phyloP scores from a whole-genome alignment of 2,113 vertebrate species.

The Cepphus grylle region DNA sequence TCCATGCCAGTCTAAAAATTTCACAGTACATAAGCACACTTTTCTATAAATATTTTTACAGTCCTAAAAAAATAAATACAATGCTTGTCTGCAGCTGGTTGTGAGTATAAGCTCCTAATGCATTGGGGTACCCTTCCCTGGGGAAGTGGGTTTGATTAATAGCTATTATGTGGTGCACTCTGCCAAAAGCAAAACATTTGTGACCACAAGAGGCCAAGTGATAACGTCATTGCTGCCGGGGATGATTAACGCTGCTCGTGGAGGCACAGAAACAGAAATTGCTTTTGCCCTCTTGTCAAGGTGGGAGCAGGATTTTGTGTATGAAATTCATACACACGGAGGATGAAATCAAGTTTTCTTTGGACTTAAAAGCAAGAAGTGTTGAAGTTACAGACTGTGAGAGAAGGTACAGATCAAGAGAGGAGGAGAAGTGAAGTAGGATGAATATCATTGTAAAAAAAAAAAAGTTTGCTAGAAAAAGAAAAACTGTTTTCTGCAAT shows the following conservation, averaged over 20 bases:
- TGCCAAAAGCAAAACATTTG: constrained; percentile 53
- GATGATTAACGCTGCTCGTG: constrained; percentile 36
- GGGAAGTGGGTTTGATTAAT: constrained; percentile 44
- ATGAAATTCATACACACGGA: neutral
- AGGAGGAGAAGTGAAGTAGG: neutral
- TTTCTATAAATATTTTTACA: constrained; percentile 32
- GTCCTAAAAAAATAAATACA: neutral
- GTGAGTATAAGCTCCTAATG: neutral
- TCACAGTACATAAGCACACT: neutral
- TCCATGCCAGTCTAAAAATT: constrained; percentile 4
- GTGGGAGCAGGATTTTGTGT: constrained; percentile 1
- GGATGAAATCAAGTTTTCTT: neutral
- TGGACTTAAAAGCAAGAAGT: neutral
- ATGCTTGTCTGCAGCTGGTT: neutral
- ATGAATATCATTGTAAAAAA: neutral
- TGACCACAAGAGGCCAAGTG: constrained; percentile 39
- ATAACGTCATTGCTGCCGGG: constrained; percentile 40
- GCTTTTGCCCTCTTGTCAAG: constrained; percentile 27
- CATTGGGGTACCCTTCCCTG: neutral
- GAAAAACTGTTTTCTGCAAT: neutral
- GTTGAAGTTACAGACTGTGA: neutral
- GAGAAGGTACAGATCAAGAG: neutral
- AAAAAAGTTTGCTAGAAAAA: neutral
- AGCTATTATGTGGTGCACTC: neutral
- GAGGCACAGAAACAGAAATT: constrained; percentile 37